These are phyloP conservation scores for Oncorhynchus kisutch DNA, from an alignment of 2,113 vertebrate genomes.

Conservation along the genomic window DNA sequence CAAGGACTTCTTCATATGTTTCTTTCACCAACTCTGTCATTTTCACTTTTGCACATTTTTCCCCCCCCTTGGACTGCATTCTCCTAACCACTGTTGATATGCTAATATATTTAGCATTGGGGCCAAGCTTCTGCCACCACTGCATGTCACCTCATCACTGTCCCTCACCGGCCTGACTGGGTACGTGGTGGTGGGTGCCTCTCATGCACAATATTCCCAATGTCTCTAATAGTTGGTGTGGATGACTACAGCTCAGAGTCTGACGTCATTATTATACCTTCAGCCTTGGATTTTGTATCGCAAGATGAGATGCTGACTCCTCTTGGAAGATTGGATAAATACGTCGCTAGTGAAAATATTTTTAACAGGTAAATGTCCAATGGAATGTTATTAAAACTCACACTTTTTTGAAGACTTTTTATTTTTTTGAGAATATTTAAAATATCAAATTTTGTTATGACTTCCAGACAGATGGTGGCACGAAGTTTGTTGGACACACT, in stretches of 20 bases:
- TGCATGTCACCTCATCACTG: background rate
- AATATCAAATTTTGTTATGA: background rate
- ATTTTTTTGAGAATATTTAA: background rate
- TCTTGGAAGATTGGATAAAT: conserved; percentile 89
- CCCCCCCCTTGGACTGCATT: background rate
- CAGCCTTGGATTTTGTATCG: conserved; percentile 92
- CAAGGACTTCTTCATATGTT: background rate
- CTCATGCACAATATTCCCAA: conserved; percentile 62
- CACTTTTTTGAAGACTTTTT: background rate
- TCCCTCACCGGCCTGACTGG: background rate
- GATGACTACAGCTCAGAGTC: conserved; percentile 92
- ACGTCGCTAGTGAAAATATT: conserved; percentile 88
- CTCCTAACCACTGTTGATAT: background rate
- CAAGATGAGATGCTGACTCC: conserved; percentile 95
- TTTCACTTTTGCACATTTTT: background rate
- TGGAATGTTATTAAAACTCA: background rate
- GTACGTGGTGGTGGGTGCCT: background rate
- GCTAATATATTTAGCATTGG: background rate
- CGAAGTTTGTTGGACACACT: conserved; percentile 88
- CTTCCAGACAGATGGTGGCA: conserved; percentile 89
- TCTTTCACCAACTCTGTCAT: background rate
- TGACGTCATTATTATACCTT: conserved; percentile 90
- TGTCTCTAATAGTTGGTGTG: conserved; percentile 90
- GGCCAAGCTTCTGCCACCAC: background rate
- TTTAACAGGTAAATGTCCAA: conserved; percentile 82